These are phyloP conservation scores for Gallinago paraguaiae DNA, from an alignment of 2,113 vertebrate genomes.

Conservation along the genomic window DNA sequence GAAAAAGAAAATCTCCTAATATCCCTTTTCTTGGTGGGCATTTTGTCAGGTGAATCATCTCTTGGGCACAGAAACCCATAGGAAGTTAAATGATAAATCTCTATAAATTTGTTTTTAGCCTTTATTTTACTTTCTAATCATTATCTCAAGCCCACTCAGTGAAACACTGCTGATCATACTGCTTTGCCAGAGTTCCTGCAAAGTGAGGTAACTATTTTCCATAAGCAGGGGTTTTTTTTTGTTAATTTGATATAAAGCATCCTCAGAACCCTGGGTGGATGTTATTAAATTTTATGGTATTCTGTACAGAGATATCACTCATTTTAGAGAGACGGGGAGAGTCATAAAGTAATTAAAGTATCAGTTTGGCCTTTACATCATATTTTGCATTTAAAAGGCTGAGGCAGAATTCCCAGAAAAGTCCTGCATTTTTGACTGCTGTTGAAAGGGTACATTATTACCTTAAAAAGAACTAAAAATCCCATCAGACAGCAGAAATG, in stretches of 20 bases:
- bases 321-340: conserved; percentile 1
- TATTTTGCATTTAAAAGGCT: background rate
- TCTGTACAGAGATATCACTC: background rate
- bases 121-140: background rate
- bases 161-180: background rate
- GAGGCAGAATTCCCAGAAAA: background rate
- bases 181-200: background rate
- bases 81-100: background rate
- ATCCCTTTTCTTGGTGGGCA: background rate
- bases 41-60: background rate
- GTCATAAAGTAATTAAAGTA: conserved; percentile 13
- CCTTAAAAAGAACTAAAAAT: background rate
- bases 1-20: background rate
- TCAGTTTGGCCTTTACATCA: background rate
- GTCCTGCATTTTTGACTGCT: background rate
- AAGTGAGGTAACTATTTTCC: background rate
- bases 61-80: background rate
- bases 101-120: background rate
- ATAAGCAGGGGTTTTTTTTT: background rate
- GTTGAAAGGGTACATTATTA: background rate
- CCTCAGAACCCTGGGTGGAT: background rate
- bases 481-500: background rate
- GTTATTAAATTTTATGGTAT: conserved; percentile 27
- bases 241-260: background rate
- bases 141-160: background rate